Conservation (phyloP, 1,140 invertebrate genomes). For the Temnothorax curvispinosus region DNA sequence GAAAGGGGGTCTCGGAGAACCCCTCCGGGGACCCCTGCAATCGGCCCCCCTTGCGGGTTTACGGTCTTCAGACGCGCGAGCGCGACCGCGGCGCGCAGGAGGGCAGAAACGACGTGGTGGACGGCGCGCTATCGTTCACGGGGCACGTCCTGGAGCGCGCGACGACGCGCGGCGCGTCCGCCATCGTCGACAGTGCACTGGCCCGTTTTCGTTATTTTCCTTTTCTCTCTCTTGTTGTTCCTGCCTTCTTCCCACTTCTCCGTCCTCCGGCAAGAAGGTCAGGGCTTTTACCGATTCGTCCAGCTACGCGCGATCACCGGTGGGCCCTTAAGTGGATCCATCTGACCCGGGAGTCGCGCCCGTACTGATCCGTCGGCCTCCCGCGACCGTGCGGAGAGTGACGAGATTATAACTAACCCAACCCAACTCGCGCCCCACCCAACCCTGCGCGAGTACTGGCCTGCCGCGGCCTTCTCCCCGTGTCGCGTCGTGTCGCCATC, state of each 20-base stretch:
- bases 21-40: background rate
- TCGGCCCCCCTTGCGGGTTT: background rate
- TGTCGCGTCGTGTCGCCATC: background rate
- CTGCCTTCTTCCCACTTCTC: background rate
- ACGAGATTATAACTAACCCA: conserved; percentile 59
- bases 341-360: conserved; percentile 80
- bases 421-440: conserved; percentile 41
- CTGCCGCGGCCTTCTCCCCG: background rate
- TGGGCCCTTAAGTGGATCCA: conserved; percentile 36
- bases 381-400: conserved; percentile 19
- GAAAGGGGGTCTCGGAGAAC: background rate
- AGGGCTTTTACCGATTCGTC: conserved; percentile 18
- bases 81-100: conserved; percentile 8
- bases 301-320: conserved; percentile 14
- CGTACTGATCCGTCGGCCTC: conserved; percentile 76
- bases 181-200: background rate
- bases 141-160: background rate
- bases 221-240: background rate
- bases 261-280: background rate
- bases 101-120: conserved; percentile 47
- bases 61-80: conserved; percentile 57
- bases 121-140: background rate
- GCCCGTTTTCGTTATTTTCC: background rate
- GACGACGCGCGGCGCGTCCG: conserved; percentile 20
- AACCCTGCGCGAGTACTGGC: conserved; percentile 25